A percentile compares a stretch with the other conserved stretches of the same genome.
Evolutionary conservation across 2,797 vertebrate genomes (phyloP).

Genomic region (Zenarchopterus dispar): DNA sequence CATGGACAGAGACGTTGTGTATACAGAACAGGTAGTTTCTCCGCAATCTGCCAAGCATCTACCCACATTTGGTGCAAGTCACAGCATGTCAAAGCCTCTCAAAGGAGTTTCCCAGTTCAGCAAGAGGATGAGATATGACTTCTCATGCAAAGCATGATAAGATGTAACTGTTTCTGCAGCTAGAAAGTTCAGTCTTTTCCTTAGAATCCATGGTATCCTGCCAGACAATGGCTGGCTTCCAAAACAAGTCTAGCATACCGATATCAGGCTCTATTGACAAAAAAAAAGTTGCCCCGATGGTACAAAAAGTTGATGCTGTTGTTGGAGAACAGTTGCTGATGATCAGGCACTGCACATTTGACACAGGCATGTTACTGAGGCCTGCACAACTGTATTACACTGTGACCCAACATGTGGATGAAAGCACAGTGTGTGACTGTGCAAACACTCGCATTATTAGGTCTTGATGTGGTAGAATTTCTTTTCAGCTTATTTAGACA

Average conservation of each 20-base stretch:
- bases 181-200: constrained; percentile 71
- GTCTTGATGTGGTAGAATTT: constrained; percentile 36
- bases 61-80: constrained; percentile 54
- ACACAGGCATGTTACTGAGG: constrained; percentile 57
- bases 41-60: constrained; percentile 56
- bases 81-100: constrained; percentile 63
- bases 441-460: constrained; percentile 29
- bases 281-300: constrained; percentile 53
- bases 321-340: constrained; percentile 59
- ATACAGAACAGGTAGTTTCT: constrained; percentile 51
- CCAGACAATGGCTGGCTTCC: constrained; percentile 65
- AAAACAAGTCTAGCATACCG: constrained; percentile 43
- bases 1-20: constrained; percentile 41
- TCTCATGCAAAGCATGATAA: constrained; percentile 71
- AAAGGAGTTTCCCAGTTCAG: constrained; percentile 48
- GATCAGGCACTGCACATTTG: constrained; percentile 52
- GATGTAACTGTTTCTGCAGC: constrained; percentile 73
- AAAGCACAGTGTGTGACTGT: constrained; percentile 24
- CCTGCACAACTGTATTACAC: constrained; percentile 39
- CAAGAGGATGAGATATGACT: constrained; percentile 55
- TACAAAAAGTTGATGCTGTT: constrained; percentile 75
- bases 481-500: constrained; percentile 24
- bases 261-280: constrained; percentile 53
- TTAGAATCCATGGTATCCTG: constrained; percentile 46
- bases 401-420: constrained; percentile 55